Percentiles rank a stretch among this genome's conserved stretches.
Conservation (phyloP, 2,888 invertebrate genomes). For the Fabriciana adippe region DNA sequence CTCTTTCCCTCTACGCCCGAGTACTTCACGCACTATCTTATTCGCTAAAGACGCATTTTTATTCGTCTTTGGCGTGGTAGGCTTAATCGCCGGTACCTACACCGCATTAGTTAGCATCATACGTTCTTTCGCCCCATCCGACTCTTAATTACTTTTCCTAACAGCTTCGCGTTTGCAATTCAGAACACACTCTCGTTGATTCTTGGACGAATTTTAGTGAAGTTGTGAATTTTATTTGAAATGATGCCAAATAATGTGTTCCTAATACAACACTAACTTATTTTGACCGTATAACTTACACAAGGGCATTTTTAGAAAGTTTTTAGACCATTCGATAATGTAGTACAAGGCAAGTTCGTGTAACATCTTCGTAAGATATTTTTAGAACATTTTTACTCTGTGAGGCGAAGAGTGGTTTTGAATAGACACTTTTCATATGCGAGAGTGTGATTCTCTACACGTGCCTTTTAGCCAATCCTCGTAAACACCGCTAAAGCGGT, state of each 20-base stretch:
- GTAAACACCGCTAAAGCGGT: background rate
- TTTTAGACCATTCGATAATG: no score
- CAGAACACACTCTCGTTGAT: conserved; percentile 4
- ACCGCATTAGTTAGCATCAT: conserved; percentile 84
- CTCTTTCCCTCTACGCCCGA: conserved; percentile 83
- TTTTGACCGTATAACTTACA: background rate
- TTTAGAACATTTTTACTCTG: no score
- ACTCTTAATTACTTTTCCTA: background rate
- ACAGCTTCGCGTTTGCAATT: background rate
- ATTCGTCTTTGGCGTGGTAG: conserved; percentile 83
- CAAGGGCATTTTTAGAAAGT: no score
- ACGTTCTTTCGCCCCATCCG: conserved; percentile 49
- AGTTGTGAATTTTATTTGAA: background rate
- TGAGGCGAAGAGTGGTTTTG: background rate
- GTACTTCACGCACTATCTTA: conserved; percentile 51
- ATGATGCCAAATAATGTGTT: conserved; percentile 13
- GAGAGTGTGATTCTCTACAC: no score
- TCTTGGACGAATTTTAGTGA: conserved; percentile 1
- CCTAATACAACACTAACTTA: conserved; percentile 1
- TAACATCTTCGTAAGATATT: no score
- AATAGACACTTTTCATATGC: background rate
- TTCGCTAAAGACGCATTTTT: conserved; percentile 79
- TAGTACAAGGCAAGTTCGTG: no score
- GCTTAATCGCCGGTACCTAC: conserved; percentile 85
- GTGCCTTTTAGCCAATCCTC: background rate